These are phyloP conservation scores for Phyllotreta cruciferae DNA, from an alignment of 2,888 invertebrate genomes.

Conservation along the genomic window DNA sequence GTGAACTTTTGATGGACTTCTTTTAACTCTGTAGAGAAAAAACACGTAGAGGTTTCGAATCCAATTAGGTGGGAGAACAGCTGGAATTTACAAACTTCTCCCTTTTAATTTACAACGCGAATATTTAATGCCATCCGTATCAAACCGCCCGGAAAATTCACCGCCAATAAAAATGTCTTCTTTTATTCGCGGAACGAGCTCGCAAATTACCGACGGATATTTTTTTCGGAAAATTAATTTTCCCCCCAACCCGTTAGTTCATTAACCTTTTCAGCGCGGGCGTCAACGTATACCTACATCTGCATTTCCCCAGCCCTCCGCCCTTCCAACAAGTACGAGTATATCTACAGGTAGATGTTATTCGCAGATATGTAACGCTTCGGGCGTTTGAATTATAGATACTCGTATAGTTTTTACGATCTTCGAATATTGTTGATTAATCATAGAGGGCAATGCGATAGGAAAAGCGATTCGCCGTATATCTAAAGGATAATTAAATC, in stretches of 20 bases:
- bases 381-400: neutral
- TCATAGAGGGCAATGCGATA: too few relatives aligned
- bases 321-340: neutral
- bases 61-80: neutral
- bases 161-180: conserved; percentile 19
- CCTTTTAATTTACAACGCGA: conserved; percentile 9
- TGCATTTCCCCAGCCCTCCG: conserved; percentile 4
- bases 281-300: too few relatives aligned
- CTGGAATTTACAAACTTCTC: neutral
- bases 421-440: too few relatives aligned
- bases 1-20: too few relatives aligned
- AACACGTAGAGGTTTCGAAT: neutral
- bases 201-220: conserved; percentile 7
- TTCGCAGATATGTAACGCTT: too few relatives aligned
- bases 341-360: too few relatives aligned
- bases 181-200: conserved; percentile 5
- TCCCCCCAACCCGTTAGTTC: conserved; percentile 20
- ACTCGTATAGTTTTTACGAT: neutral
- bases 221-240: conserved; percentile 21
- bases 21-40: too few relatives aligned
- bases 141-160: conserved; percentile 15
- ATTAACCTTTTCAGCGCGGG: conserved; percentile 13
- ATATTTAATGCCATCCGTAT: neutral
- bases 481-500: conserved; percentile 30
- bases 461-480: conserved; percentile 1